Conservation (phyloP, 2,113 vertebrate genomes). For the Chlorodrepanis virens region DNA sequence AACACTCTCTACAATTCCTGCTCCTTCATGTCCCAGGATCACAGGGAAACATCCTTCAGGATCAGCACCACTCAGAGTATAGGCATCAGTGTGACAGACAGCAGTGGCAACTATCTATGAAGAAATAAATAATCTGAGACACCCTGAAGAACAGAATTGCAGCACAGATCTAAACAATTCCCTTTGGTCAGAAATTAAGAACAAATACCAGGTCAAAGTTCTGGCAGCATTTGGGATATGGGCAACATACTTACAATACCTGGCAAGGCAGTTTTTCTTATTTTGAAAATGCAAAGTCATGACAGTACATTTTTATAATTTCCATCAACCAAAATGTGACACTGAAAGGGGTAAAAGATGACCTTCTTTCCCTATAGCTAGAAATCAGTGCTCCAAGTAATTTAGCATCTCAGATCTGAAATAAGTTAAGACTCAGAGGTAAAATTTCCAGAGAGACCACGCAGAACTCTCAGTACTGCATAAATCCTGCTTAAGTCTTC, state of each 20-base stretch:
- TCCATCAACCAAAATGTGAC: not conserved
- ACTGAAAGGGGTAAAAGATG: not conserved
- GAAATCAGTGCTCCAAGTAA: not conserved
- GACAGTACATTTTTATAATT: not conserved
- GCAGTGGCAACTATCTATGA: conserved; percentile 77
- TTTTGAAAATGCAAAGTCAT: not conserved
- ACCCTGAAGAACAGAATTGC: not conserved
- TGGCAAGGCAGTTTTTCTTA: not conserved
- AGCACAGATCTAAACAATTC: not conserved
- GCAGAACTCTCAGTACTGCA: not conserved
- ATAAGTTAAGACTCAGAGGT: not conserved
- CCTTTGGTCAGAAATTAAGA: not conserved
- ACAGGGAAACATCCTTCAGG: conserved; percentile 80
- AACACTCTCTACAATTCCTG: conserved; percentile 81
- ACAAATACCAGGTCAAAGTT: not conserved
- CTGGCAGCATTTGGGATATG: not conserved
- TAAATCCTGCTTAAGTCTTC: not conserved
- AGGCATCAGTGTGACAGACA: conserved; percentile 82
- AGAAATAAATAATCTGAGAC: not conserved
- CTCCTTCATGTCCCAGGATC: conserved; percentile 82
- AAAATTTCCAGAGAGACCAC: not conserved
- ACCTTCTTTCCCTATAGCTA: not conserved
- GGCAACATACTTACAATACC: not conserved
- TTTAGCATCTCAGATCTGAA: not conserved
- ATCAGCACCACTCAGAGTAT: conserved; percentile 80